Conservation (phyloP, 2,113 vertebrate genomes). For the Amphiprion percula region DNA sequence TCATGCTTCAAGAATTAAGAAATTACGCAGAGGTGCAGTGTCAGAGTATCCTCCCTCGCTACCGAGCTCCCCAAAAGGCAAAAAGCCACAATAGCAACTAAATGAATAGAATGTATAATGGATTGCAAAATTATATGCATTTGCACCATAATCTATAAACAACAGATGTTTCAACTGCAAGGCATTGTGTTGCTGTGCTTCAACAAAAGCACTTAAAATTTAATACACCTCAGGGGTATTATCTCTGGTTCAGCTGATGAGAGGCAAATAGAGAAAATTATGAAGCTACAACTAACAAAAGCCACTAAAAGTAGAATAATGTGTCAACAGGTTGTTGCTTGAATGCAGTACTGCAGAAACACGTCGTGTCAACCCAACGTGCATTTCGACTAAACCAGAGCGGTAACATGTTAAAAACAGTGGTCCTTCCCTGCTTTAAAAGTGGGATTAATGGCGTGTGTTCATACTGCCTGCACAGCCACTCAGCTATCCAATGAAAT, state of each 20-base stretch:
- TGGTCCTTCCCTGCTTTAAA: constrained; percentile 50
- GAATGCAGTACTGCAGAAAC: background rate
- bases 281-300: constrained; percentile 6
- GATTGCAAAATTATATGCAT: too few relatives aligned
- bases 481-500: constrained; percentile 85
- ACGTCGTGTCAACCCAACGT: background rate
- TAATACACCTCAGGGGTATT: background rate
- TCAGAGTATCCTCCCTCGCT: background rate
- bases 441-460: constrained; percentile 78
- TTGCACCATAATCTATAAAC: too few relatives aligned
- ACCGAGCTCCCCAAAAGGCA: background rate
- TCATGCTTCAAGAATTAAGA: constrained; percentile 2
- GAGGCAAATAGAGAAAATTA: background rate
- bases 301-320: background rate
- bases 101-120: too few relatives aligned
- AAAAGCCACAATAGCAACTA: background rate
- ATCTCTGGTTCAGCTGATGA: background rate
- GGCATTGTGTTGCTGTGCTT: too few relatives aligned
- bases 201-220: background rate
- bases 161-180: background rate
- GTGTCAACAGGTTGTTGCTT: background rate
- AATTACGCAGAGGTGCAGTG: background rate
- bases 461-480: constrained; percentile 81
- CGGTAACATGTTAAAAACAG: constrained; percentile 38
- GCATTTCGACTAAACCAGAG: background rate